phyloP scores from a whole-genome alignment of 1,140 invertebrate genomes.

The Trichonephila clavipes region DNA sequence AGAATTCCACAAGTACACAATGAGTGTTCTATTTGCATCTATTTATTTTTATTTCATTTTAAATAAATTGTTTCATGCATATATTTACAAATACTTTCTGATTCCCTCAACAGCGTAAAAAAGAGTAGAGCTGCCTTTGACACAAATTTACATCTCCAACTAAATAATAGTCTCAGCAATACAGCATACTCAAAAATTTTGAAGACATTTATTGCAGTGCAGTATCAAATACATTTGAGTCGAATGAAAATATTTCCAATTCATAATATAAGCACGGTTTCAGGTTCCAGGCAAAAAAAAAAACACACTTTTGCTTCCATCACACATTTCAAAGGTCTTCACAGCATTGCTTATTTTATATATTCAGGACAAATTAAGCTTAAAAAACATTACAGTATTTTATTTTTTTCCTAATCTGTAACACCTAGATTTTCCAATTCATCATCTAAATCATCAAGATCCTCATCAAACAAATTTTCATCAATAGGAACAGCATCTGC shows the following conservation, averaged over 20 bases:
- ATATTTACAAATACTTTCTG: no score
- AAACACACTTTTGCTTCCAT: not conserved
- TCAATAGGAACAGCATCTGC: conserved; percentile 88
- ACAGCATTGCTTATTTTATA: not conserved
- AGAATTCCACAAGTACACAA: no score
- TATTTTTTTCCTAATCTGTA: conserved; percentile 52
- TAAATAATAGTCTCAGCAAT: not conserved
- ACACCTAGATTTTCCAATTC: conserved; percentile 85
- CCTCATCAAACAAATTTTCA: conserved; percentile 95
- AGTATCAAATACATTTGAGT: not conserved
- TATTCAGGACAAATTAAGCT: conserved; percentile 64
- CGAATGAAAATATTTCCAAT: not conserved
- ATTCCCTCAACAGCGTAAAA: no score
- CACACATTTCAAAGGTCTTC: not conserved
- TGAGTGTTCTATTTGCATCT: no score
- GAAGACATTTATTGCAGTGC: not conserved
- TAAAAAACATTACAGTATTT: conserved; percentile 60
- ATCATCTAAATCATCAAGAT: conserved; percentile 89
- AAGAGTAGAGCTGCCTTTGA: no score
- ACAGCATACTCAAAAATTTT: not conserved
- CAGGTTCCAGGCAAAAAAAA: not conserved
- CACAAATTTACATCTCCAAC: no score
- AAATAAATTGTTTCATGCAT: no score
- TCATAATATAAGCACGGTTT: not conserved
- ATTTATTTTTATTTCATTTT: no score